A percentile compares a stretch with the other conserved stretches of the same genome.
Conservation (phyloP, 2,888 invertebrate genomes). For the Chloroclystis v-ata region DNA sequence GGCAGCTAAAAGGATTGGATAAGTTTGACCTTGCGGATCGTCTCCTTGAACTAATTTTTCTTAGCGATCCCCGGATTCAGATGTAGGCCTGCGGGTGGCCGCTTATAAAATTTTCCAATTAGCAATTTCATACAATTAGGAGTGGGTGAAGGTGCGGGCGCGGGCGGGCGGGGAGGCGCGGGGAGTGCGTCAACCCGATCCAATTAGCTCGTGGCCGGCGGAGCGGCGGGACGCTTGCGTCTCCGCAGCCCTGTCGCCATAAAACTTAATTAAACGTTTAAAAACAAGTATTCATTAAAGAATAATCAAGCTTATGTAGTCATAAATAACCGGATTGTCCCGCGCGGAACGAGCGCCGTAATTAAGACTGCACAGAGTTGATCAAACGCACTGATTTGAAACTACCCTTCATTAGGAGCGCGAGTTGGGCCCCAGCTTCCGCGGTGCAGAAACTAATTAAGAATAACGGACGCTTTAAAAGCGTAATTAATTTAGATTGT, state of each 20-base stretch:
- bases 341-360: conserved; percentile 76
- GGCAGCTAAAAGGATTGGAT: conserved; percentile 5
- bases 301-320: conserved; percentile 80
- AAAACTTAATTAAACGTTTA: conserved; percentile 80
- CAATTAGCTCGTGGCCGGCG: conserved; percentile 77
- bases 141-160: conserved; percentile 50
- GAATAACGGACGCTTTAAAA: conserved; percentile 79
- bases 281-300: conserved; percentile 80
- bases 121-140: conserved; percentile 78
- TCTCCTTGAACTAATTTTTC: conserved; percentile 17
- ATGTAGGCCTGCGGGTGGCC: conserved; percentile 66
- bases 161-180: conserved; percentile 43
- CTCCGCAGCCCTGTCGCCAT: conserved; percentile 75
- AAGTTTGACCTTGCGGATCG: conserved; percentile 18
- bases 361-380: conserved; percentile 79
- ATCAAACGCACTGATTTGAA: conserved; percentile 79
- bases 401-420: conserved; percentile 78
- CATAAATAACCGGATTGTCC: conserved; percentile 79
- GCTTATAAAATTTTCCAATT: conserved; percentile 78
- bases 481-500: conserved; percentile 79
- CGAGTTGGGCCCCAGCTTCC: conserved; percentile 62
- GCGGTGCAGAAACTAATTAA: conserved; percentile 79
- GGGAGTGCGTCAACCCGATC: conserved; percentile 73
- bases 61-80: conserved; percentile 32
- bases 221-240: conserved; percentile 68